These are phyloP conservation scores for Tauraco hartlaubi DNA, from an alignment of 2,797 vertebrate genomes.

Conservation along the genomic window DNA sequence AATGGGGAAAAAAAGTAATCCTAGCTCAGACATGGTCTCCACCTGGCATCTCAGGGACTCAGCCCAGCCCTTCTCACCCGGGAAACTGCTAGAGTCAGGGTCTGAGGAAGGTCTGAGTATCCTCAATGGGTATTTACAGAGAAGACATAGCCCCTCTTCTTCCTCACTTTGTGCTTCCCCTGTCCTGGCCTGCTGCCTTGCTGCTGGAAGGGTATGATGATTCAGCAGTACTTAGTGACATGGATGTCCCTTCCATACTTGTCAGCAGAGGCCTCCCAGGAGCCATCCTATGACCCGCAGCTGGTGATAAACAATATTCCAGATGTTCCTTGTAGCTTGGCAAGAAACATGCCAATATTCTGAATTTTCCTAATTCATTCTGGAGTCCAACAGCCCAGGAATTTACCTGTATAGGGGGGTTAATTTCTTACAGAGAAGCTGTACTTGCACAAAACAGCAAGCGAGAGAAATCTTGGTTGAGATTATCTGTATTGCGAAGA, in stretches of 20 bases:
- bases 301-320: background rate
- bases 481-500: background rate
- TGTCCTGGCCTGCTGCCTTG: background rate
- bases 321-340: background rate
- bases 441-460: background rate
- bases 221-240: background rate
- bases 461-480: background rate
- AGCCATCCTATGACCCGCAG: fast-evolving
- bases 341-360: background rate
- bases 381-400: background rate
- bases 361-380: background rate
- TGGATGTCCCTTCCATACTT: background rate
- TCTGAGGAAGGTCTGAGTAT: background rate
- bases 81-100: background rate
- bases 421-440: background rate
- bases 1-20: background rate
- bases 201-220: background rate
- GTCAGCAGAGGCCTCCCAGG: background rate
- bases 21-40: background rate
- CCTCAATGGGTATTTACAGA: background rate
- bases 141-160: background rate
- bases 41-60: background rate
- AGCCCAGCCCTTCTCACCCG: background rate
- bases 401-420: background rate
- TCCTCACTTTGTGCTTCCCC: background rate